These are phyloP conservation scores for Eulemur macaco DNA, from an alignment of 2,113 vertebrate genomes.

Conservation along the genomic window DNA sequence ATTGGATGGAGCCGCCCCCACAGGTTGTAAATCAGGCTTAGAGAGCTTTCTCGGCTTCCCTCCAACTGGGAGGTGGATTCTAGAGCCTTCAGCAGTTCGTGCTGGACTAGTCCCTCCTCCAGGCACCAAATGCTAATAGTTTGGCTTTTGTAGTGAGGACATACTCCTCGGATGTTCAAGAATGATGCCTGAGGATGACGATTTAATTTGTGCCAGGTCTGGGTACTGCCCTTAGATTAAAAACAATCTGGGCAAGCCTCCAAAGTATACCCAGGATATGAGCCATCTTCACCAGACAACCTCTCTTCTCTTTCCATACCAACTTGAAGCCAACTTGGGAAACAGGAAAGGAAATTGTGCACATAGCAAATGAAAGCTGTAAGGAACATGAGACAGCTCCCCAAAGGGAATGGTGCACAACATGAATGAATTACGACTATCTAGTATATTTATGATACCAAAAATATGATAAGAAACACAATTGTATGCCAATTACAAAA, in stretches of 20 bases:
- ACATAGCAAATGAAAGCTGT: not conserved
- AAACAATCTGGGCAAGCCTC: not conserved
- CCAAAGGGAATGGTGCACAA: not conserved
- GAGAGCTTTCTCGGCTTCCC: not conserved
- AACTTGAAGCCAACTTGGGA: not conserved
- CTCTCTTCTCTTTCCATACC: not conserved
- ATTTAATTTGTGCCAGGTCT: not conserved
- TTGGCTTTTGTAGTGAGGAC: not conserved
- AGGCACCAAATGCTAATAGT: not conserved
- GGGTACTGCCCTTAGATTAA: not conserved
- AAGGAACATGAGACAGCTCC: not conserved
- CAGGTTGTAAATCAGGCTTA: constrained; percentile 57
- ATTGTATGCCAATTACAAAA: not conserved
- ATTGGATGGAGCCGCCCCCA: not conserved
- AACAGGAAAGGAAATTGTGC: not conserved
- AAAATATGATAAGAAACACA: not conserved
- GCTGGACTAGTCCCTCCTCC: not conserved
- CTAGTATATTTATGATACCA: not conserved
- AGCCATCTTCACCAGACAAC: not conserved
- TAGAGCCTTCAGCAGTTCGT: not conserved
- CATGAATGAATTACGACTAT: not conserved
- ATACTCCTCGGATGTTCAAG: not conserved
- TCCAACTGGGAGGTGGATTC: not conserved
- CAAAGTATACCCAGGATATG: not conserved
- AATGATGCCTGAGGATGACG: not conserved